phyloP scores from a whole-genome alignment of 1,140 invertebrate species.

The Cryptotermes secundus region DNA sequence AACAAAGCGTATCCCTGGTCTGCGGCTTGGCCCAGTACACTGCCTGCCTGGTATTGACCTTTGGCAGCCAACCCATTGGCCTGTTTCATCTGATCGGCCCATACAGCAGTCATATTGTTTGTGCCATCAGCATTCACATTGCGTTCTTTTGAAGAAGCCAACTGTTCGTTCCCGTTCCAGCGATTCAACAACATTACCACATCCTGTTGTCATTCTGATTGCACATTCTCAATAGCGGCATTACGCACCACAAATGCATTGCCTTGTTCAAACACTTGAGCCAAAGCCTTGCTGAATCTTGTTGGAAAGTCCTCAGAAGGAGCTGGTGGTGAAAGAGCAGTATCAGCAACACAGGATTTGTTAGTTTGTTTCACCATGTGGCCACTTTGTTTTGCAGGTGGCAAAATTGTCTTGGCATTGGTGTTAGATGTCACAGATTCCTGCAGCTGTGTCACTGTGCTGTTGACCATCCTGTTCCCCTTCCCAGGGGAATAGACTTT shows the following conservation, averaged over 20 bases:
- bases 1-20: conserved; percentile 72
- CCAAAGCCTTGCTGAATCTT: conserved; percentile 22
- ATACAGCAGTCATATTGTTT: not conserved
- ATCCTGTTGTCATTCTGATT: conserved; percentile 25
- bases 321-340: not conserved
- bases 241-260: not conserved
- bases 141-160: not conserved
- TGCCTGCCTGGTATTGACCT: conserved; percentile 86
- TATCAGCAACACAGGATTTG: not conserved
- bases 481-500: not conserved
- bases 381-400: not conserved
- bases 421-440: not conserved
- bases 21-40: conserved; percentile 75
- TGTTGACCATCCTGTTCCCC: not conserved
- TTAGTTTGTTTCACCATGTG: not conserved
- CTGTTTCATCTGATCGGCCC: conserved; percentile 50
- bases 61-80: conserved; percentile 85
- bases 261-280: conserved; percentile 20
- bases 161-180: conserved; percentile 27
- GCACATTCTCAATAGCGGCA: not conserved
- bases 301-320: not conserved
- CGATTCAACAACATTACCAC: conserved; percentile 25
- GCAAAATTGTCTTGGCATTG: not conserved
- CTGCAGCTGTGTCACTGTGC: not conserved
- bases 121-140: not conserved